These are phyloP conservation scores for Arion vulgaris DNA, from an alignment of 1,140 invertebrate genomes.

Conservation along the genomic window DNA sequence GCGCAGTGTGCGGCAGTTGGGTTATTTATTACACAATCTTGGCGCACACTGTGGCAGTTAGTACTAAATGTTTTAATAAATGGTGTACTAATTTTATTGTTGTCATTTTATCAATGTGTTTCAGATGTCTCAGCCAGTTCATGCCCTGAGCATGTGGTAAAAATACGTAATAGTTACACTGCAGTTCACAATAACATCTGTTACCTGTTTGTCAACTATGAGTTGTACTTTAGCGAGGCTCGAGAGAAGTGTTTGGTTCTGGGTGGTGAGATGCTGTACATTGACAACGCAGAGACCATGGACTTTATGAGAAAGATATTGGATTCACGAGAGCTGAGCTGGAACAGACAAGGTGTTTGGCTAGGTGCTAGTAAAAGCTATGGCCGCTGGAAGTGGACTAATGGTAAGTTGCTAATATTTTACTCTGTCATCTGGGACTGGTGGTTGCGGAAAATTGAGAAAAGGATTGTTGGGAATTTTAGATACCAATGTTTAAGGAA, in stretches of 20 bases:
- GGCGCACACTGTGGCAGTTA: too few species aligned
- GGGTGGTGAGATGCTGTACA: conserved; percentile 55
- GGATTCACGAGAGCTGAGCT: conserved; percentile 50
- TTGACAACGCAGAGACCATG: conserved; percentile 51
- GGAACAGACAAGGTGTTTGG: conserved; percentile 59
- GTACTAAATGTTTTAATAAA: too few species aligned
- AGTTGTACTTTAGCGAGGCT: conserved; percentile 57
- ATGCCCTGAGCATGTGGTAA: conserved; percentile 17
- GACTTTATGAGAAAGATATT: conserved; percentile 54
- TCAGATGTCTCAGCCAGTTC: not conserved
- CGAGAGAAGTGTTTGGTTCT: conserved; percentile 49
- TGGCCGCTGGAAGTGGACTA: conserved; percentile 56
- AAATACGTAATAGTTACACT: not conserved
- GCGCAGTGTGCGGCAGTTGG: too few species aligned
- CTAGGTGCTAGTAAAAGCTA: conserved; percentile 50
- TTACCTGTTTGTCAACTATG: conserved; percentile 57
- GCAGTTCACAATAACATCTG: conserved; percentile 43
- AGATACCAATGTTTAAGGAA: too few species aligned
- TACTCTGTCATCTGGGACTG: too few species aligned
- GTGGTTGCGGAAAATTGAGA: too few species aligned
- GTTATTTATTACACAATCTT: too few species aligned
- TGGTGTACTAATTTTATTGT: too few species aligned
- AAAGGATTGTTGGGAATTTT: too few species aligned
- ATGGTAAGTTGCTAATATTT: conserved; percentile 43
- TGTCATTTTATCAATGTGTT: not conserved